Evolutionary conservation across 1,140 invertebrate species (phyloP).

Genomic region (Dinoponera quadriceps): DNA sequence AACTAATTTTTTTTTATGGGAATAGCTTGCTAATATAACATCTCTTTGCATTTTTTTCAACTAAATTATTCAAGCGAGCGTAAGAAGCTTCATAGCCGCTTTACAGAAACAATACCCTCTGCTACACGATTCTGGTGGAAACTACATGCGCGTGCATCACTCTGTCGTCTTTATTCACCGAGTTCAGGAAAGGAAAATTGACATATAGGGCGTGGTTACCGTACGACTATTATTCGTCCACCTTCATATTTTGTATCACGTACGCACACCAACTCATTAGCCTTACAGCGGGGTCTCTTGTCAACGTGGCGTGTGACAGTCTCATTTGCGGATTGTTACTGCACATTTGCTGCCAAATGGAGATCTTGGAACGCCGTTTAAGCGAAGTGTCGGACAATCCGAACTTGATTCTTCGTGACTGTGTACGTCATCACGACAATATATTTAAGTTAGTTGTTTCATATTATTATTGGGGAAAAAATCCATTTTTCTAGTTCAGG

Average conservation of each 20-base stretch:
- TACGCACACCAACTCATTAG: constrained; percentile 57
- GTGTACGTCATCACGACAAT: constrained; percentile 50
- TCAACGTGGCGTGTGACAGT: constrained; percentile 62
- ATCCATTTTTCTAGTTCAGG: not conserved
- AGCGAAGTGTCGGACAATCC: constrained; percentile 9
- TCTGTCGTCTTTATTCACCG: not conserved
- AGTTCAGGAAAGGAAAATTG: constrained; percentile 2
- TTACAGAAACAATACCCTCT: constrained; percentile 37
- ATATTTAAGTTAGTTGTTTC: constrained; percentile 57
- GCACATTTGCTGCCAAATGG: constrained; percentile 58
- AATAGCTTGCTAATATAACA: not conserved
- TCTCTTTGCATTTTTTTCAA: not conserved
- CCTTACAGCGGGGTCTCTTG: constrained; percentile 8
- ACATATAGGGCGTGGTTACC: constrained; percentile 61
- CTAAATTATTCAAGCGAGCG: constrained; percentile 17
- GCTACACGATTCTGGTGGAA: constrained; percentile 22
- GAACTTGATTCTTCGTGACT: not conserved
- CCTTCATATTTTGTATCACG: not conserved
- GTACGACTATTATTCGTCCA: constrained; percentile 38
- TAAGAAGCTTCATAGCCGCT: constrained; percentile 13
- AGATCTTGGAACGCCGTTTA: constrained; percentile 65
- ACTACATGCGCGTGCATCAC: not conserved
- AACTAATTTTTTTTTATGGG: too few species aligned
- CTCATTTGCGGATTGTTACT: constrained; percentile 65
- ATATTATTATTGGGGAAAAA: not conserved